phyloP scores from a whole-genome alignment of 2,888 invertebrate species.

The Caenorhabditis zanzibari region DNA sequence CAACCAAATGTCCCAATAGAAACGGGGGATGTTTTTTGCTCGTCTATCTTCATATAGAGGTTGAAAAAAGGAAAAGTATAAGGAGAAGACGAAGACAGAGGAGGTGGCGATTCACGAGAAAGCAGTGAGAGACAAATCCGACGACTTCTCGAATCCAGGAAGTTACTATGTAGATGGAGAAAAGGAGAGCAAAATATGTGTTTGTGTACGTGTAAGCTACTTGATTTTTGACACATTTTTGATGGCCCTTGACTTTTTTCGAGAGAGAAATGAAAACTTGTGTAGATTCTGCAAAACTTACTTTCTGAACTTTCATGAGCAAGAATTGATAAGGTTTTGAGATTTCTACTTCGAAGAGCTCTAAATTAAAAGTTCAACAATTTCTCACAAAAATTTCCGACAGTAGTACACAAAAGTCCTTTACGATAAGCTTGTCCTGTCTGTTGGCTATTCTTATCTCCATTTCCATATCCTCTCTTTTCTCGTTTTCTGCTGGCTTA shows the following conservation, averaged over 20 bases:
- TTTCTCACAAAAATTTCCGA: too few species aligned
- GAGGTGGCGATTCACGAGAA: conserved; percentile 28
- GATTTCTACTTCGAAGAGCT: too few species aligned
- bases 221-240: conserved; percentile 41
- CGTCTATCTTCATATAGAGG: conserved; percentile 25
- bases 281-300: conserved; percentile 8
- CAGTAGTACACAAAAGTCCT: too few species aligned
- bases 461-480: too few species aligned
- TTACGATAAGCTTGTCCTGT: too few species aligned
- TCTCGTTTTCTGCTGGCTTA: too few species aligned
- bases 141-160: conserved; percentile 32
- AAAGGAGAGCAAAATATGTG: conserved; percentile 7
- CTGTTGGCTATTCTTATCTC: too few species aligned
- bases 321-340: background rate
- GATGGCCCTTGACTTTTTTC: conserved; percentile 5
- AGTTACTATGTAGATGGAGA: conserved; percentile 26
- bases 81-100: conserved; percentile 7
- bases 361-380: too few species aligned
- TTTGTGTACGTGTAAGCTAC: conserved; percentile 23
- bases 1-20: conserved; percentile 24
- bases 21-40: conserved; percentile 49
- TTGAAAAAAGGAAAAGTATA: conserved; percentile 23
- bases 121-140: conserved; percentile 35
- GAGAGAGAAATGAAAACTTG: background rate
- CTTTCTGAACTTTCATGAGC: background rate